Evolutionary conservation across 2,888 invertebrate genomes (phyloP).

Genomic region (Carterocephalus palaemon): DNA sequence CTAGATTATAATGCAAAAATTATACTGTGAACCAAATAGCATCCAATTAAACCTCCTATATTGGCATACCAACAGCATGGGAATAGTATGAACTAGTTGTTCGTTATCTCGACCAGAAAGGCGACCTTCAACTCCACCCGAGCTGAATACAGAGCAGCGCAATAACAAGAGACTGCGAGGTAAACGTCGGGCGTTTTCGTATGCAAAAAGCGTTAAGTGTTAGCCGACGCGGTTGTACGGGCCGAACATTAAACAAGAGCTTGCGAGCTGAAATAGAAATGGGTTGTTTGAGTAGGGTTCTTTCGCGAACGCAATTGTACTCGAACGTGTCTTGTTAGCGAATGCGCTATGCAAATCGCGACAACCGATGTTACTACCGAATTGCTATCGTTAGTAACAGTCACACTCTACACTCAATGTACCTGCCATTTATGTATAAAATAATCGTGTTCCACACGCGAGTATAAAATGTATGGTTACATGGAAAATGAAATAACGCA

Average conservation of each 20-base stretch:
- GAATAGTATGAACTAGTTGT: slow-evolving; percentile 43
- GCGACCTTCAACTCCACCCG: slow-evolving; percentile 69
- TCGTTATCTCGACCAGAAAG: slow-evolving; percentile 63
- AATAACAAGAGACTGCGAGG: slow-evolving; percentile 70
- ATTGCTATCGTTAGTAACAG: slow-evolving; percentile 45
- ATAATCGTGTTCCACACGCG: slow-evolving; percentile 12
- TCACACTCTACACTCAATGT: slow-evolving; percentile 33
- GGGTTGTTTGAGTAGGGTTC: slow-evolving; percentile 78
- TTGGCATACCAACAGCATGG: not conserved
- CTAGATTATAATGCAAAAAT: too few relatives aligned
- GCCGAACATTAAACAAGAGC: slow-evolving; percentile 77
- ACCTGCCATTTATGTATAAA: too few relatives aligned
- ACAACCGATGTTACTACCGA: slow-evolving; percentile 41
- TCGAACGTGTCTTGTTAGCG: slow-evolving; percentile 77
- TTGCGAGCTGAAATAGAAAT: slow-evolving; percentile 75
- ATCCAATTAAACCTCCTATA: not conserved
- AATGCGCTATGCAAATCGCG: slow-evolving; percentile 72
- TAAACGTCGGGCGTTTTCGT: slow-evolving; percentile 69
- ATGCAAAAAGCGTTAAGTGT: slow-evolving; percentile 79
- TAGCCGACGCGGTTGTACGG: slow-evolving; percentile 76
- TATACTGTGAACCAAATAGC: too few relatives aligned
- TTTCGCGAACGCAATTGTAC: slow-evolving; percentile 77
- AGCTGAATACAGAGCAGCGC: slow-evolving; percentile 68
- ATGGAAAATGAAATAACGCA: slow-evolving; percentile 15
- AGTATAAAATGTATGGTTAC: slow-evolving; percentile 7